phyloP scores from a whole-genome alignment of 64 coral and sea anemone species.

The Stylophora pistillata region DNA sequence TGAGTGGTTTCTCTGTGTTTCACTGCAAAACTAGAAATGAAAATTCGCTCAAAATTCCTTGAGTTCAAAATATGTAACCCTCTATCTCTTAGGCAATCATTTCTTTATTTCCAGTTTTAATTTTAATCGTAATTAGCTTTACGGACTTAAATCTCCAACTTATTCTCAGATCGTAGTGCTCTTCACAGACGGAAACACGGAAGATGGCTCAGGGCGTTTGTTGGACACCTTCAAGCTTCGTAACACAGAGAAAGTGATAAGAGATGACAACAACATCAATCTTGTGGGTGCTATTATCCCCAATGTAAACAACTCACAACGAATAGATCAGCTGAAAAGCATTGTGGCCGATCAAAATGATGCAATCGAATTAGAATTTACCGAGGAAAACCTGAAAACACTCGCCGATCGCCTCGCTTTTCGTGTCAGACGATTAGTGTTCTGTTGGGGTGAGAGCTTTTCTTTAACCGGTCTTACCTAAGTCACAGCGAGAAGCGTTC shows the following conservation, averaged over 20 bases:
- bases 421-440: neutral
- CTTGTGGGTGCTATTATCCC: constrained; percentile 37
- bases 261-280: constrained; percentile 11
- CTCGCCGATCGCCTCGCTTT: constrained; percentile 5
- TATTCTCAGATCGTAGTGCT: constrained; percentile 20
- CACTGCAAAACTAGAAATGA: too few species aligned
- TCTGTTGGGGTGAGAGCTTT: neutral
- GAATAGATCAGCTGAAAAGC: constrained; percentile 35
- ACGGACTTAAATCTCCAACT: neutral
- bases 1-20: too few species aligned
- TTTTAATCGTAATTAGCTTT: too few species aligned
- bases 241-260: neutral
- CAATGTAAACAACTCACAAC: neutral
- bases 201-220: neutral
- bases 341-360: constrained; percentile 26
- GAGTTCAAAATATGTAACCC: neutral
- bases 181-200: constrained; percentile 13
- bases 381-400: neutral
- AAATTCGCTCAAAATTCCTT: too few species aligned
- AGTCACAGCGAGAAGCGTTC: too few species aligned
- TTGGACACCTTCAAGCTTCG: constrained; percentile 3
- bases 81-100: neutral
- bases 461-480: too few species aligned
- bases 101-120: neutral
- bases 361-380: neutral